Evolutionary conservation across 2,797 vertebrate genomes (phyloP).

Genomic region (Linurgus olivaceus): DNA sequence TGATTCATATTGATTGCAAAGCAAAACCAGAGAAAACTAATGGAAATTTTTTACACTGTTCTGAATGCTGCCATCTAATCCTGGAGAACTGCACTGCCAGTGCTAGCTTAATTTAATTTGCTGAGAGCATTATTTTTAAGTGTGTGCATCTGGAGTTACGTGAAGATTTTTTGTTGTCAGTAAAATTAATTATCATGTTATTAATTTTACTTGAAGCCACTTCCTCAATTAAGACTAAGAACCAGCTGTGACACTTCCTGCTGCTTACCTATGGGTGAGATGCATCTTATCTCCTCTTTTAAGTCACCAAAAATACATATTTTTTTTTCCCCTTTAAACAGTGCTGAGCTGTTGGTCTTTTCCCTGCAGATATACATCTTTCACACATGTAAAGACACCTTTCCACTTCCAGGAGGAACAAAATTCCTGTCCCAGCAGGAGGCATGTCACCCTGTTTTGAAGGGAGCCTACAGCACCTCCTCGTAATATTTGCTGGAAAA

Average conservation of each 20-base stretch:
- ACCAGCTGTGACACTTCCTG: neutral
- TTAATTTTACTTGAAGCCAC: neutral
- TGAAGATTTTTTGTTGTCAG: neutral
- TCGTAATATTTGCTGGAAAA: neutral
- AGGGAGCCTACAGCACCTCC: neutral
- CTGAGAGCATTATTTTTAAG: neutral
- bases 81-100: neutral
- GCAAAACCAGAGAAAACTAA: slow-evolving; percentile 20
- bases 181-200: neutral
- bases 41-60: neutral
- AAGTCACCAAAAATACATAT: neutral
- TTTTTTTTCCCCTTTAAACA: neutral
- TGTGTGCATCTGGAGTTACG: neutral
- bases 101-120: neutral
- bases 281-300: neutral
- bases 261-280: neutral
- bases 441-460: neutral
- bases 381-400: neutral
- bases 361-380: neutral
- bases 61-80: neutral
- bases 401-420: neutral
- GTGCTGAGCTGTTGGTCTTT: neutral
- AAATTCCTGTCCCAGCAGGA: neutral
- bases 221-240: neutral
- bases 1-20: slow-evolving; percentile 54